phyloP scores from a whole-genome alignment of 2,113 vertebrate species.

The Anoplopoma fimbria region DNA sequence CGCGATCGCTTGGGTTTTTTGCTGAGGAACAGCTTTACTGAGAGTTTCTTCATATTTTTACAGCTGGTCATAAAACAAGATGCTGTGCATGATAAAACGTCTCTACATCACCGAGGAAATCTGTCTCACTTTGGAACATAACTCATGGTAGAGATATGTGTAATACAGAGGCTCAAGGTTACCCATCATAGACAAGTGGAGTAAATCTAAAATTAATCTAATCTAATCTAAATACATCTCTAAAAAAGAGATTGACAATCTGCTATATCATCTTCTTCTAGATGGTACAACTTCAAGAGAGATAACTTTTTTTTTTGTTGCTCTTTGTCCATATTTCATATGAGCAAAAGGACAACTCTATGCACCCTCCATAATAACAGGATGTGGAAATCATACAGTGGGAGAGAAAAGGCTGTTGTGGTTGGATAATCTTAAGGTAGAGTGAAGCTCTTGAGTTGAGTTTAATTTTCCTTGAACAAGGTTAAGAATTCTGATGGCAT shows the following conservation, averaged over 20 bases:
- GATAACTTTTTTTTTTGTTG: slow-evolving; percentile 2
- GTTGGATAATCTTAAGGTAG: background rate
- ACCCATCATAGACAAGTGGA: slow-evolving; percentile 26
- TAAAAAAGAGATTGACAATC: slow-evolving; percentile 26
- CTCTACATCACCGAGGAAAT: slow-evolving; percentile 69
- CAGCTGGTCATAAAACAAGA: slow-evolving; percentile 71
- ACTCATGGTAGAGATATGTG: slow-evolving; percentile 60
- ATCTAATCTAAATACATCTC: slow-evolving; percentile 53
- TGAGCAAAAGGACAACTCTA: background rate
- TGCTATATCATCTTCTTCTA: slow-evolving; percentile 38
- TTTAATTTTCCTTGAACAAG: slow-evolving; percentile 18
- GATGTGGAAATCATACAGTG: slow-evolving; percentile 10
- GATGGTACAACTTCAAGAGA: slow-evolving; percentile 4
- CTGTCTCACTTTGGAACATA: slow-evolving; percentile 63
- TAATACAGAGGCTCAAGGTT: slow-evolving; percentile 61
- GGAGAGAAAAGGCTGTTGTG: slow-evolving; percentile 6
- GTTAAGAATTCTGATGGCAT: slow-evolving; percentile 1
- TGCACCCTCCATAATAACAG: slow-evolving; percentile 3
- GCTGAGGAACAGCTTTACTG: slow-evolving; percentile 76
- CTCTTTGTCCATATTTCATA: slow-evolving; percentile 16
- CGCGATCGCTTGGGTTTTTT: slow-evolving; percentile 69
- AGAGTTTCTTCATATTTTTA: slow-evolving; percentile 69
- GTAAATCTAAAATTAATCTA: slow-evolving; percentile 58
- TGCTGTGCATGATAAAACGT: slow-evolving; percentile 70
- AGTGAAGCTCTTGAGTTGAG: background rate